A percentile compares a stretch with the other conserved stretches of the same genome.
phyloP scores from a whole-genome alignment of 1,140 invertebrate species.

The Scylla paramamosain region DNA sequence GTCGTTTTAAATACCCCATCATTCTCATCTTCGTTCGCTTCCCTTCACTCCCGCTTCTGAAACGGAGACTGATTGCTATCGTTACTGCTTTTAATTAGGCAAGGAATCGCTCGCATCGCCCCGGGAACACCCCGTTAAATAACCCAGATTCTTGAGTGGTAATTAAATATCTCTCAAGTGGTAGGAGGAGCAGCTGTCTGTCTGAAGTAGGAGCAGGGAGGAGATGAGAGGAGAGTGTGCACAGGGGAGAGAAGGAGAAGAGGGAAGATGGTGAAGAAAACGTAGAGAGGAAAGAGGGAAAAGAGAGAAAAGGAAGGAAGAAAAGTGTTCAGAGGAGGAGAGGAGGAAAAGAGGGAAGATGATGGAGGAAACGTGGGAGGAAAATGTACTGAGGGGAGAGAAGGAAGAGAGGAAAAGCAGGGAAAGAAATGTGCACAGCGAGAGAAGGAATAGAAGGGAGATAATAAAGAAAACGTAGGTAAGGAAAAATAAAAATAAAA shows the following conservation, averaged over 20 bases:
- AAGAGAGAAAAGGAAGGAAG: too few relatives aligned
- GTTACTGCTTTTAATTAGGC: background rate
- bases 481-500: too few relatives aligned
- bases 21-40: background rate
- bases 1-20: background rate
- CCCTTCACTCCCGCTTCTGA: background rate
- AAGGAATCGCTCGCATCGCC: background rate
- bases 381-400: too few relatives aligned
- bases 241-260: too few relatives aligned
- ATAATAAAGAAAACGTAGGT: too few relatives aligned
- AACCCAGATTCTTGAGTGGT: background rate
- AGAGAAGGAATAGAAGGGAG: too few relatives aligned
- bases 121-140: background rate
- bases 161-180: background rate
- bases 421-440: too few relatives aligned
- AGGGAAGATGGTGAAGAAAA: background rate
- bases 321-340: too few relatives aligned
- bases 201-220: background rate
- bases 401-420: too few relatives aligned
- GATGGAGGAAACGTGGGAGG: too few relatives aligned
- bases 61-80: background rate
- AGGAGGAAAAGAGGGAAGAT: too few relatives aligned
- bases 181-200: background rate
- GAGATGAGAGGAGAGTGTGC: too few relatives aligned
- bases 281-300: background rate